Percentiles rank a stretch among this genome's conserved stretches.
These are phyloP conservation scores for Rotaria macrura DNA, from an alignment of 2,888 invertebrate genomes.

Conservation along the genomic window DNA sequence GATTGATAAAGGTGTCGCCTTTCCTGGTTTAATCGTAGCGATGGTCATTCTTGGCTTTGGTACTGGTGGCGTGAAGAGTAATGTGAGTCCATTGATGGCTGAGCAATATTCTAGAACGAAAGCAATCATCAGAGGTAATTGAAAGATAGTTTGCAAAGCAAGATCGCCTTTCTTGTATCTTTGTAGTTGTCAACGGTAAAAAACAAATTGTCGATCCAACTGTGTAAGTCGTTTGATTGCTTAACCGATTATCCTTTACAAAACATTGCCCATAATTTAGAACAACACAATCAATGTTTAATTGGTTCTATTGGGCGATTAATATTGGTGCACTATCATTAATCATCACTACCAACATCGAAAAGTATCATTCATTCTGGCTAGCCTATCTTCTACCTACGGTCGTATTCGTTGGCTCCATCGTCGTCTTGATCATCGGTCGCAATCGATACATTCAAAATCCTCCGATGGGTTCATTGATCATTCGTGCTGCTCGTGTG, in stretches of 20 bases:
- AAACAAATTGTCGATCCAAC: neutral
- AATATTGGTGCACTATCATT: neutral
- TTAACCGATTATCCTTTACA: too few relatives aligned
- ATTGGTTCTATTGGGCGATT: neutral
- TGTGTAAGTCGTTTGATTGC: too few relatives aligned
- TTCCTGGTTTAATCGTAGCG: neutral
- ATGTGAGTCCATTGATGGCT: neutral
- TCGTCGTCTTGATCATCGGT: neutral
- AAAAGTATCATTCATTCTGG: neutral
- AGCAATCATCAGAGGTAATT: neutral
- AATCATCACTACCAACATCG: neutral
- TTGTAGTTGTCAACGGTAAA: neutral
- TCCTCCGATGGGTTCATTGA: neutral
- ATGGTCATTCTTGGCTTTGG: slow-evolving; percentile 25
- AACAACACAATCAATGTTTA: too few relatives aligned
- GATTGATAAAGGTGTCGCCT: slow-evolving; percentile 39
- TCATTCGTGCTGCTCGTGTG: neutral
- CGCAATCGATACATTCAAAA: neutral
- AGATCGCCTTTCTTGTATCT: too few relatives aligned
- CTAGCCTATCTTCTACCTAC: neutral
- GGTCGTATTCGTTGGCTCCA: neutral
- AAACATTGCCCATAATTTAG: neutral
- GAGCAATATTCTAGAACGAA: neutral
- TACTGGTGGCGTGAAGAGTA: slow-evolving; percentile 34
- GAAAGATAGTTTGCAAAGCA: too few relatives aligned